Evolutionary conservation across 2,888 invertebrate genomes (phyloP).

Genomic region (Trisateles emortualis): DNA sequence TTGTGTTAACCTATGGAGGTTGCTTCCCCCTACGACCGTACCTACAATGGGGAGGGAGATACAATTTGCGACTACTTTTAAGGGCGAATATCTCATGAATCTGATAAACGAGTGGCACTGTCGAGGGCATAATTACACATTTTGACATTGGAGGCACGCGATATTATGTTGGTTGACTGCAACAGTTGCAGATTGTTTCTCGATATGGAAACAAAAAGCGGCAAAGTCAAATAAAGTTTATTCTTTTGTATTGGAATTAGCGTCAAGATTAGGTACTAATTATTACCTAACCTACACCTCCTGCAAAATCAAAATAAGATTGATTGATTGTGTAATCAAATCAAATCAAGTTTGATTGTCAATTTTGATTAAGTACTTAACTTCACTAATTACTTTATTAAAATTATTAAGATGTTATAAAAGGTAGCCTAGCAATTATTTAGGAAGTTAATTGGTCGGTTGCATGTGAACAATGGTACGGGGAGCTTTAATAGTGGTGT

Average conservation of each 20-base stretch:
- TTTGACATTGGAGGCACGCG: too few species aligned
- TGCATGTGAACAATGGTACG: conserved; percentile 40
- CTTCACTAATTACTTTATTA: background rate
- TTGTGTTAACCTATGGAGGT: too few species aligned
- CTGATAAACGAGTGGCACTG: too few species aligned
- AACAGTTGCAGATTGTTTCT: too few species aligned
- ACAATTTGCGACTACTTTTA: too few species aligned
- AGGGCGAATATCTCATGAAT: too few species aligned
- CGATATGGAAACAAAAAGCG: too few species aligned
- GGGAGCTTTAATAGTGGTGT: conserved; percentile 30
- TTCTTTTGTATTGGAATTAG: background rate
- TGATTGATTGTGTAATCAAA: background rate
- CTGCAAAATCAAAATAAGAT: background rate
- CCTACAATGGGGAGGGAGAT: too few species aligned
- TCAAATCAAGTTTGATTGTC: background rate
- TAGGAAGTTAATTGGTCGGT: conserved; percentile 1
- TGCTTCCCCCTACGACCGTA: too few species aligned
- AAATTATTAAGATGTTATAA: conserved; percentile 44
- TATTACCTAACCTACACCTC: background rate
- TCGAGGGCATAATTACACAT: too few species aligned
- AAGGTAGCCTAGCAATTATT: conserved; percentile 30
- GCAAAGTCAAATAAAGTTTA: too few species aligned
- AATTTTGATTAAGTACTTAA: background rate
- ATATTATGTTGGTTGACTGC: too few species aligned
- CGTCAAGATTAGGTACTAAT: background rate